A percentile compares a stretch with the other conserved stretches of the same genome.
Evolutionary conservation across 2,113 vertebrate species (phyloP).

Genomic region (Prunella fulvescens): DNA sequence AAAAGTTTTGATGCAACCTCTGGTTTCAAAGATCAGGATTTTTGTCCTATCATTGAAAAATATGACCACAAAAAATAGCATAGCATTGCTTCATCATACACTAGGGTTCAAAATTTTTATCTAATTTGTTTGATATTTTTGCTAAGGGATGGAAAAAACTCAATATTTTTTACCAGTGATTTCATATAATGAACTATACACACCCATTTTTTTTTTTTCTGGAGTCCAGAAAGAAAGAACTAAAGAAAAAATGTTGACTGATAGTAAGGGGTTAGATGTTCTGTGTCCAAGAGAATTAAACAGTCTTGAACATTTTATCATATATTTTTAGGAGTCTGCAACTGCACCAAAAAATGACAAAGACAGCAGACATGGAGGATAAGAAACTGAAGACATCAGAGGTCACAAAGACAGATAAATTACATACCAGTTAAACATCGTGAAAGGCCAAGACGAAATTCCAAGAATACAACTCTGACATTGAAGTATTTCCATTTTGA

Average conservation of each 20-base stretch:
- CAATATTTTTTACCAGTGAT: not conserved
- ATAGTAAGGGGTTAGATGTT: not conserved
- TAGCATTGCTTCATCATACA: not conserved
- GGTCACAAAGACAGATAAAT: not conserved
- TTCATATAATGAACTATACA: not conserved
- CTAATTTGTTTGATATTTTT: not conserved
- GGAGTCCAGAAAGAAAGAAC: not conserved
- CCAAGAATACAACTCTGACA: not conserved
- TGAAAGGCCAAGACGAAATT: not conserved
- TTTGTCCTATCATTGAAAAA: not conserved
- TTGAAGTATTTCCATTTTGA: not conserved
- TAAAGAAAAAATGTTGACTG: not conserved
- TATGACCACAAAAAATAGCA: not conserved
- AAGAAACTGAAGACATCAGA: not conserved
- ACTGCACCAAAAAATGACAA: not conserved
- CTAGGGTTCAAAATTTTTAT: not conserved
- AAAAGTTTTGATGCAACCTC: not conserved
- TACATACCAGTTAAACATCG: not conserved
- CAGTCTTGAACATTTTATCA: not conserved
- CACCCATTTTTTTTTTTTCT: conserved; percentile 45
- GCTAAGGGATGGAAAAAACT: not conserved
- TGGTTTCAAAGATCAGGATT: not conserved
- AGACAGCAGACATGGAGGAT: not conserved
- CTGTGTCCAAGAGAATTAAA: conserved; percentile 7
- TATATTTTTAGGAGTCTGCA: not conserved